Conservation (phyloP, 2,113 vertebrate species). For the Solenodon paradoxus region DNA sequence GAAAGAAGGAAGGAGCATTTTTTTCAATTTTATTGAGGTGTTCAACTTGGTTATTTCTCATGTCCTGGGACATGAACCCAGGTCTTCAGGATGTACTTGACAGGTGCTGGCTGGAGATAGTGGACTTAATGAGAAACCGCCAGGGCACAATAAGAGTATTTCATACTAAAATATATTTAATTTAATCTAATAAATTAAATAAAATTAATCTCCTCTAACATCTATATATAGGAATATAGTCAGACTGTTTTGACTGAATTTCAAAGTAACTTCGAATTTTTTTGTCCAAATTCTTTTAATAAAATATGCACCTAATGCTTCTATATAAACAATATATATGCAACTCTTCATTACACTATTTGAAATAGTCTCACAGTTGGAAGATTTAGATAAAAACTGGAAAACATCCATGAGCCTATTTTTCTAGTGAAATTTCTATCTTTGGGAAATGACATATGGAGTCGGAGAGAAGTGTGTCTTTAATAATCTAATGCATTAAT, state of each 20-base stretch:
- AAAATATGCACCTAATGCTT: not conserved
- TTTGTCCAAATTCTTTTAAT: not conserved
- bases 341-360: not conserved
- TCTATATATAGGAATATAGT: not conserved
- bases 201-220: not conserved
- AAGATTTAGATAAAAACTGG: not conserved
- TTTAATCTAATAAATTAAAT: not conserved
- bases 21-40: no score
- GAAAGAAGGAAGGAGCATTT: no score
- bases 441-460: not conserved
- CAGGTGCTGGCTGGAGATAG: no score
- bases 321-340: not conserved
- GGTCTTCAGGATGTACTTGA: no score
- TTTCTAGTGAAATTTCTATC: not conserved
- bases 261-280: not conserved
- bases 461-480: not conserved
- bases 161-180: not conserved
- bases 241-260: not conserved
- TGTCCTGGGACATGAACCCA: no score
- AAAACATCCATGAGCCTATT: not conserved
- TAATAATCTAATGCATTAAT: not conserved
- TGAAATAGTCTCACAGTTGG: not conserved
- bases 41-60: no score
- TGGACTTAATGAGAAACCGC: no score
- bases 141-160: no score